Conservation (phyloP, 2,888 invertebrate species). For the Incurvaria masculella region DNA sequence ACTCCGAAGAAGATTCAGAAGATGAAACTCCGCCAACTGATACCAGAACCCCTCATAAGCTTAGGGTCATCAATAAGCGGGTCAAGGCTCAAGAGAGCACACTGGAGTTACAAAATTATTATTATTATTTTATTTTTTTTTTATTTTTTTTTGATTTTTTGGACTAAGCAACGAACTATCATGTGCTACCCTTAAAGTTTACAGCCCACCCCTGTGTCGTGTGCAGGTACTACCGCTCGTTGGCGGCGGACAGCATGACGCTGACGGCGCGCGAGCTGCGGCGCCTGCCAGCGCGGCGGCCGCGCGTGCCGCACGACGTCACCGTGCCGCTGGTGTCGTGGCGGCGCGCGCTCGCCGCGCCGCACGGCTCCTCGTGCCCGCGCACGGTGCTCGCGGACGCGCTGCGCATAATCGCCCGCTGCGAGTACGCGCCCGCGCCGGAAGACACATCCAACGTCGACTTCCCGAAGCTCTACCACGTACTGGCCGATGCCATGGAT, state of each 20-base stretch:
- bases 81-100: too few species aligned
- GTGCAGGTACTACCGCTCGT: conserved; percentile 29
- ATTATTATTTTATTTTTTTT: too few species aligned
- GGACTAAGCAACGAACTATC: too few species aligned
- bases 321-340: background rate
- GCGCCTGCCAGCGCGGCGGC: too few species aligned
- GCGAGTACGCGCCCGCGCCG: conserved; percentile 30
- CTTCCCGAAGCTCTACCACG: conserved; percentile 32
- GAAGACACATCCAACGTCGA: conserved; percentile 27
- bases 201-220: conserved; percentile 8
- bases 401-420: conserved; percentile 36
- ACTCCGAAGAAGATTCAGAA: too few species aligned
- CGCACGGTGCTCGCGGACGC: conserved; percentile 33
- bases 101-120: too few species aligned
- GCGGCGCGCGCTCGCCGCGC: conserved; percentile 24
- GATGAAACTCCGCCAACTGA: too few species aligned
- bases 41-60: too few species aligned
- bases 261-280: too few species aligned
- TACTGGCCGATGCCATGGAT: conserved; percentile 38
- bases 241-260: conserved; percentile 29
- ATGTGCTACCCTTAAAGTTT: too few species aligned
- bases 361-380: conserved; percentile 25
- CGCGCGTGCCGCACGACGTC: background rate
- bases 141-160: too few species aligned
- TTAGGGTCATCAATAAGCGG: too few species aligned